Conservation (phyloP, 2,797 vertebrate genomes). For the Crenichthys baileyi region DNA sequence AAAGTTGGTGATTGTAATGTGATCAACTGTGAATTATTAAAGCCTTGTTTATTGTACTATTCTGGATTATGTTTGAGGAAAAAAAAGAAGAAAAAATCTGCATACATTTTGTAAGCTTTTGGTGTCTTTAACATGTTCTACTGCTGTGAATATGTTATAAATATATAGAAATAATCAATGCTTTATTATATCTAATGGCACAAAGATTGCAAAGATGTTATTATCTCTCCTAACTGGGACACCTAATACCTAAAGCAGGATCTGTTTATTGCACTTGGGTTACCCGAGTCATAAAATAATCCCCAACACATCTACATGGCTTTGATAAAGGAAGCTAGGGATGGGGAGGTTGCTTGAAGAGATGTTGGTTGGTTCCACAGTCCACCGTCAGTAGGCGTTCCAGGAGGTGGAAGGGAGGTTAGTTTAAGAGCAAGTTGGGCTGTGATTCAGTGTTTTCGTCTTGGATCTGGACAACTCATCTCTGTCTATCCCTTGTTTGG, state of each 20-base stretch:
- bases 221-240: slow-evolving; percentile 7
- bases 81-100: background rate
- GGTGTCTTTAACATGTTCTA: background rate
- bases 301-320: background rate
- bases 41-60: background rate
- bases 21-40: background rate
- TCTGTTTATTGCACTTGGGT: background rate
- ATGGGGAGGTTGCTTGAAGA: slow-evolving; percentile 2
- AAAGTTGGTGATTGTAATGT: background rate
- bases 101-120: background rate
- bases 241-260: slow-evolving; percentile 24
- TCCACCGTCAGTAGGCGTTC: slow-evolving; percentile 42
- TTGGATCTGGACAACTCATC: background rate
- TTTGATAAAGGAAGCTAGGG: slow-evolving; percentile 26
- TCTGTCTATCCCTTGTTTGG: slow-evolving; percentile 24
- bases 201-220: background rate
- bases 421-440: slow-evolving; percentile 39
- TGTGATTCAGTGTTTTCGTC: slow-evolving; percentile 1
- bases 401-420: slow-evolving; percentile 43
- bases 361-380: slow-evolving; percentile 20
- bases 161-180: background rate
- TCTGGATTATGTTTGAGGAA: background rate
- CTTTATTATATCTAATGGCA: background rate
- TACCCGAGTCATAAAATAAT: slow-evolving; percentile 44
- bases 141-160: background rate